A percentile compares a stretch with the other conserved stretches of the same genome.
These are phyloP conservation scores for Aspidiotus rigidus DNA, from an alignment of 2,888 invertebrate species.

Conservation along the genomic window DNA sequence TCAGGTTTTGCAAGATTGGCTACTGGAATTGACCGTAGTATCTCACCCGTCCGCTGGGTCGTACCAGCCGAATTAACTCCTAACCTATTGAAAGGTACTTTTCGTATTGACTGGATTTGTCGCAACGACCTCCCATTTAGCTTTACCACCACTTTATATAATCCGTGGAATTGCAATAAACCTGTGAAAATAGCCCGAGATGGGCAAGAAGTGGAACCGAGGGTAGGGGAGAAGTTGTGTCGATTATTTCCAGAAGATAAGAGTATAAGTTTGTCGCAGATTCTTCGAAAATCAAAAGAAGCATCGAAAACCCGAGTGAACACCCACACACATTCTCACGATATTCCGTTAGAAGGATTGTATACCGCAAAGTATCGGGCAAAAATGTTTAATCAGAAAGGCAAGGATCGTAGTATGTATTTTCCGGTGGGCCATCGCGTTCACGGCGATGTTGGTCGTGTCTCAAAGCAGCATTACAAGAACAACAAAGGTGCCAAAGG, in stretches of 20 bases:
- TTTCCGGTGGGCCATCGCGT: conserved; percentile 2
- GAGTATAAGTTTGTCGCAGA: conserved; percentile 76
- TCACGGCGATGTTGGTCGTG: conserved; percentile 20
- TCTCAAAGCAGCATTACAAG: conserved; percentile 18
- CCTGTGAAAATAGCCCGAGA: conserved; percentile 98
- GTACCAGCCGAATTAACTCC: conserved; percentile 82
- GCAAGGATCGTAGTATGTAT: background rate
- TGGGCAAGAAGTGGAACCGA: conserved; percentile 95
- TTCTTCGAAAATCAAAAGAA: conserved; percentile 74
- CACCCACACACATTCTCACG: background rate
- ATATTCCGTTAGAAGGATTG: background rate
- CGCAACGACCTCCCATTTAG: conserved; percentile 87
- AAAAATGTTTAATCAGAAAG: conserved; percentile 15
- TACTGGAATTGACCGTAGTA: conserved; percentile 81
- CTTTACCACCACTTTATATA: conserved; percentile 83
- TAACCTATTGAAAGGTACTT: conserved; percentile 88
- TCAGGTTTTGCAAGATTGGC: conserved; percentile 80
- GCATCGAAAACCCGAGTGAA: conserved; percentile 6
- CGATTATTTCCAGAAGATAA: conserved; percentile 89
- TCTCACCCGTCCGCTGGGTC: conserved; percentile 83
- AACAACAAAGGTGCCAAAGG: background rate
- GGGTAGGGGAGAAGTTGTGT: conserved; percentile 88
- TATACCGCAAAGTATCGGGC: conserved; percentile 21
- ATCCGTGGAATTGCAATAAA: conserved; percentile 97
- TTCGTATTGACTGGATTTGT: conserved; percentile 95